Evolutionary conservation across 2,113 vertebrate genomes (phyloP).

Genomic region (Piprites chloris): DNA sequence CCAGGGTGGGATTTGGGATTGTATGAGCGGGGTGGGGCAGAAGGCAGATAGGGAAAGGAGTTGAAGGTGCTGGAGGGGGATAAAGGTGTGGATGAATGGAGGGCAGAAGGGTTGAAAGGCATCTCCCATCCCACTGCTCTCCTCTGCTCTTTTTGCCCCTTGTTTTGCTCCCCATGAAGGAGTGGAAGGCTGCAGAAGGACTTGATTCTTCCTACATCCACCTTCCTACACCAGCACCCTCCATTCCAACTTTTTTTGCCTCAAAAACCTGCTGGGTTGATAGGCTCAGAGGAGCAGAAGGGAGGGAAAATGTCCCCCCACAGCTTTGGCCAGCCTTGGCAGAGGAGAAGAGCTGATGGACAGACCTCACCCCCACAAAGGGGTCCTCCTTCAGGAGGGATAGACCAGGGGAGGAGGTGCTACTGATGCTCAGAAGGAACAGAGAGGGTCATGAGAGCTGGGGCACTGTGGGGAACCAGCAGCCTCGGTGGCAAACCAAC

Average conservation of each 20-base stretch:
- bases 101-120: background rate
- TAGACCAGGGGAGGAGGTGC: background rate
- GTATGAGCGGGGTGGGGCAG: background rate
- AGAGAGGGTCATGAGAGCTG: fast-evolving
- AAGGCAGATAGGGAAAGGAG: background rate
- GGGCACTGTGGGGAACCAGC: background rate
- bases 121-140: background rate
- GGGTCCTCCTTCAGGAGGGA: fast-evolving
- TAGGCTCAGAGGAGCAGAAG: background rate
- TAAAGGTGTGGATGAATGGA: background rate
- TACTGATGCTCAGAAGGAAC: background rate
- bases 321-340: background rate
- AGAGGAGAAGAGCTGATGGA: background rate
- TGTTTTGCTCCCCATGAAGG: fast-evolving
- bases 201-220: background rate
- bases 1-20: background rate
- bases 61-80: background rate
- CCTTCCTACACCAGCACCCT: background rate
- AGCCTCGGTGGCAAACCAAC: background rate
- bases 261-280: background rate
- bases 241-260: background rate
- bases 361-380: background rate
- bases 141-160: background rate
- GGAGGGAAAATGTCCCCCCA: background rate
- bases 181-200: background rate